Percentiles rank a stretch among this genome's conserved stretches.
Conservation (phyloP, 2,113 vertebrate species). For the Oreotragus oreotragus region DNA sequence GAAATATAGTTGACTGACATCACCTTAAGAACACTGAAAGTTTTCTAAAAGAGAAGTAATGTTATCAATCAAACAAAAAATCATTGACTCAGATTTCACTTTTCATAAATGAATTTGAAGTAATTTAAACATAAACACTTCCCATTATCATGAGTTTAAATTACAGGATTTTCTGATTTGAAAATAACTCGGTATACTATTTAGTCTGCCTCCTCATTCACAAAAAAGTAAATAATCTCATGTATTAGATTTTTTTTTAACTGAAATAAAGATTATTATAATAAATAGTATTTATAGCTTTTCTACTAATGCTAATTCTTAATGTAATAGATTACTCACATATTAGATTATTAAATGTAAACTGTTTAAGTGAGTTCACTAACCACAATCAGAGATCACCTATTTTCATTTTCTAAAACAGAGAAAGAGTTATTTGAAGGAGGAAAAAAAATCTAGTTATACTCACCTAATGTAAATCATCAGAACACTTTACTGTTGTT, state of each 20-base stretch:
- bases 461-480: slow-evolving; percentile 75
- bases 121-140: slow-evolving; percentile 7
- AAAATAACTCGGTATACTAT: background rate
- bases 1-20: background rate
- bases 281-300: background rate
- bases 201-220: background rate
- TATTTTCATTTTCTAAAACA: slow-evolving; percentile 38
- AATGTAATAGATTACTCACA: slow-evolving; percentile 11
- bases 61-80: background rate
- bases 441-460: slow-evolving; percentile 30
- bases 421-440: background rate
- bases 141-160: background rate
- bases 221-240: background rate
- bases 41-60: slow-evolving; percentile 11
- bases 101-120: slow-evolving; percentile 12
- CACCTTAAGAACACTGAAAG: background rate
- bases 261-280: background rate
- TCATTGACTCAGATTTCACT: background rate
- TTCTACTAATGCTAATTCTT: slow-evolving; percentile 16
- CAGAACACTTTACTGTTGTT: slow-evolving; percentile 54
- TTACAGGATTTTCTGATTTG: background rate
- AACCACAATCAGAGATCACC: background rate
- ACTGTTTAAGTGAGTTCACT: background rate
- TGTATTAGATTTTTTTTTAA: slow-evolving; percentile 12
- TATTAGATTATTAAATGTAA: slow-evolving; percentile 1